Evolutionary conservation across 2,113 vertebrate genomes (phyloP), one percentile per base, ranked within the genome.

Genomic region (Irena cyanogastra): DNA sequence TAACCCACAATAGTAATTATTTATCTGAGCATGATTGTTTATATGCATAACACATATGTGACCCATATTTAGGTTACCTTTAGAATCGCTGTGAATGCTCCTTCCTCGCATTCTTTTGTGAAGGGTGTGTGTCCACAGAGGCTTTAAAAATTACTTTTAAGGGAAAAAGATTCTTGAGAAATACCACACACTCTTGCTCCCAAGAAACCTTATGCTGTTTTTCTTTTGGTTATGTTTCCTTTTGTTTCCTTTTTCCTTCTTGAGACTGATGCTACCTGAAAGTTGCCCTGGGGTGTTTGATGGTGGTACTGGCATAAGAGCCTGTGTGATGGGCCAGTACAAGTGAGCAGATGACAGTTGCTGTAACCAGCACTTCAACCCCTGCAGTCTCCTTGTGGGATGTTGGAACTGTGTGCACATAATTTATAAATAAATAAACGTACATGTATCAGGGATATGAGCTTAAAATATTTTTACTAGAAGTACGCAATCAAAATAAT

Each of bases 361-460:
- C 7, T 68, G 30, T 31, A 54, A 54, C 21, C 56, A 47, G 17
- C 19, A 76, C n/a, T 83, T 90, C 31, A 82, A 65, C 7, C 16
- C 31, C 28, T 50, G 35, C 39, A 56, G 27, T 74, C 16, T 76
- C 47, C 56, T n/a, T 33, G 10, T 11, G 24, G 66, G 42, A n/a
- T 39, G 49, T 39, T 47, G 12, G 30, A 61, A 47, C 42, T 54
- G 28, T 5, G 7, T 4, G 6, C 45, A 33, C 7, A 11, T 66
- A 42, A 71, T 16, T 76, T 52, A 71, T 61, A 83, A 61, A 47
- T 33, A 54, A 87, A 63, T 65, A 85, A 79, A 52, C 37, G 27
- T 18, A 44, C 19, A 7, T 37, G 4, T 31, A 18, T 2, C 56
- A 24, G 22, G n/a, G 9, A 13, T 35, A 53, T 0, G 0, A 6